Percentiles rank a stretch among this genome's conserved stretches.
Evolutionary conservation across 2,797 vertebrate species (phyloP).

Genomic region (Decapterus maruadsi): DNA sequence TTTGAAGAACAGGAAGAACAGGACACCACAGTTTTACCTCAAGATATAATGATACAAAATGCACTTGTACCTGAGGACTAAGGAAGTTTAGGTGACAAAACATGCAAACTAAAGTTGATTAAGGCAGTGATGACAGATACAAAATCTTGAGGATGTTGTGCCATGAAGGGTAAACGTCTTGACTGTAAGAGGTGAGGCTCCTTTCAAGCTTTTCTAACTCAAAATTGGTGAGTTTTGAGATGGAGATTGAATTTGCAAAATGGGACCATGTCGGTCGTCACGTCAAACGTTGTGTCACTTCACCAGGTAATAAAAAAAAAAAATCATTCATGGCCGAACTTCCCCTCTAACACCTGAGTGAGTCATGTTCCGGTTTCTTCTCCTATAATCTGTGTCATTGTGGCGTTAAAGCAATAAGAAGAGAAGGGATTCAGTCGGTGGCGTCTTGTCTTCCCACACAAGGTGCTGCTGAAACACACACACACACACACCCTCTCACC

Average conservation of each 20-base stretch:
- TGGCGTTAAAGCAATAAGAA: conserved; percentile 35
- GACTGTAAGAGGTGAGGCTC: not conserved
- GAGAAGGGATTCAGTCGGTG: conserved; percentile 30
- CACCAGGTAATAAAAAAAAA: not conserved
- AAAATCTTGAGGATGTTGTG: not conserved
- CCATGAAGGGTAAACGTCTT: not conserved
- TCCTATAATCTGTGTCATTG: conserved; percentile 39
- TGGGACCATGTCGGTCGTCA: not conserved
- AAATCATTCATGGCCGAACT: conserved; percentile 4
- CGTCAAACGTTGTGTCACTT: not conserved
- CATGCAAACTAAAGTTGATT: not conserved
- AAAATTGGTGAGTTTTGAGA: not conserved
- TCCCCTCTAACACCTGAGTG: not conserved
- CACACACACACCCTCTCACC: conserved; percentile 53
- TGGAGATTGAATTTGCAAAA: conserved; percentile 1
- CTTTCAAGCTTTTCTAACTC: not conserved
- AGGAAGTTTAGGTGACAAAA: conserved; percentile 9
- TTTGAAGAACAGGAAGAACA: not conserved
- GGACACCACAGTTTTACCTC: conserved; percentile 8
- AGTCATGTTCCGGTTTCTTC: conserved; percentile 13
- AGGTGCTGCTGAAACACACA: not conserved
- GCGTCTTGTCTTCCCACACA: conserved; percentile 50
- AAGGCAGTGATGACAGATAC: not conserved
- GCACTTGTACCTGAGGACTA: too few species aligned
- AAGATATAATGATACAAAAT: too few species aligned